These are phyloP conservation scores for Sepiola atlantica DNA, from an alignment of 2,888 invertebrate genomes.

Conservation along the genomic window DNA sequence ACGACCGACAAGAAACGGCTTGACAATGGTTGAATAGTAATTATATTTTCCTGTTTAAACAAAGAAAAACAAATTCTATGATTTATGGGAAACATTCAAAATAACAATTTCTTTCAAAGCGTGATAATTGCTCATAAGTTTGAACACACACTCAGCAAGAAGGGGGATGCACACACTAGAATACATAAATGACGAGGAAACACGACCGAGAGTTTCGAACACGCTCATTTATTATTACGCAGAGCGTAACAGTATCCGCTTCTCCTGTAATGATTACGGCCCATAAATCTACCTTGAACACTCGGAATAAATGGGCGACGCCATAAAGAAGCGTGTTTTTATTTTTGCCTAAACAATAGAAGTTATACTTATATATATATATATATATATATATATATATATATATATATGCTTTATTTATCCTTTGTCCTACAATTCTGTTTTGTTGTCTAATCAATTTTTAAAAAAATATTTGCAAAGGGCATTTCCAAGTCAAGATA, in stretches of 20 bases:
- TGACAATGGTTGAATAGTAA: not conserved
- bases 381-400: too few relatives aligned
- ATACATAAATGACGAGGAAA: not conserved
- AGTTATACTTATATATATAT: not conserved
- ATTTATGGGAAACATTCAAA: not conserved
- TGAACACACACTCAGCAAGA: not conserved
- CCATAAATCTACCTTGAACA: not conserved
- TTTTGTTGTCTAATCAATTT: not conserved
- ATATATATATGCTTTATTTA: too few relatives aligned
- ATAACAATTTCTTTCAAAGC: not conserved
- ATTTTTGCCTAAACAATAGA: not conserved
- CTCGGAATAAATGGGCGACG: not conserved
- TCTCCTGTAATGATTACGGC: not conserved
- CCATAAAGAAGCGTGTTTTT: not conserved
- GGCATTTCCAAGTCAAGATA: not conserved
- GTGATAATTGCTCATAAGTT: slow-evolving; percentile 21
- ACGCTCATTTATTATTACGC: not conserved
- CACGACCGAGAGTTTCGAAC: not conserved
- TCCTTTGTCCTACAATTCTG: not conserved
- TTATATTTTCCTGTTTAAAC: not conserved
- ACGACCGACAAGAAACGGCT: not conserved
- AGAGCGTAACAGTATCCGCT: not conserved
- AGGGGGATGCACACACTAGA: not conserved
- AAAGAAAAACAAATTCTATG: not conserved
- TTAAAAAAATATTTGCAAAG: not conserved